Base-by-base conservation (phyloP, 1,140 invertebrate genomes). In the Homarus americanus region DNA sequence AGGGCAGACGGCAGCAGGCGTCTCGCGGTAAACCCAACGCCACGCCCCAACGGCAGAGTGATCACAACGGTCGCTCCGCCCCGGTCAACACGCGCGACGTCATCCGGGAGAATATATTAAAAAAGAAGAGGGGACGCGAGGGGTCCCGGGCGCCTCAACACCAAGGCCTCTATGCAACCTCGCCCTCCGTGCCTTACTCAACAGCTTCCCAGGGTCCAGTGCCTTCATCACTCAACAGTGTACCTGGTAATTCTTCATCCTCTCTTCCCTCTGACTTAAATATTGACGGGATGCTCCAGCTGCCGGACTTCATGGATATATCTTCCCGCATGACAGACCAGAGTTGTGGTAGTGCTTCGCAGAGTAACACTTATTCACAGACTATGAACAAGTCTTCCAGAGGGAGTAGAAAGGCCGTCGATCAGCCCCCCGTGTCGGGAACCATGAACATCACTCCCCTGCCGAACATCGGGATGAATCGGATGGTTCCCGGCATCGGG, bases 361-460 rank as follows among this genome's bases (percentile, higher is more conserved):
- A 72, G 36, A 40, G 38, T 69, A 53, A 36, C 12, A 41, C 58
- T 9, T 69, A 41, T 7, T n/a, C 82, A 40, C 82, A 72, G 40
- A 24, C 41, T 49, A 44, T 28, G 17, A 69, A 32, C 40, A 86
- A 75, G 83, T 86, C 83, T 86, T 86, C 83, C 83, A 86, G 69
- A 36, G 83, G 83, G 44, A 73, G 17, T 41, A 49, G 40, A 41
- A 41, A 49, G 20, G 17, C 32, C 28, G 24, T 1, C n/a, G 15
- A 44, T 28, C 78, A 80, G 7, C 2, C 49, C 10, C 32, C 85
- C 24, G 28, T 36, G 49, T 32, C 63, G n/a, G 73, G 84, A 38
- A 44, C 66, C 0, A 34, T 90, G n/a, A 82, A 90, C 58, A 90
- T 90, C 66, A 90, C 87, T 53, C 87, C 87, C 28, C 66, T 90